phyloP scores from a whole-genome alignment of 2,113 vertebrate species.

The Spea bombifrons region DNA sequence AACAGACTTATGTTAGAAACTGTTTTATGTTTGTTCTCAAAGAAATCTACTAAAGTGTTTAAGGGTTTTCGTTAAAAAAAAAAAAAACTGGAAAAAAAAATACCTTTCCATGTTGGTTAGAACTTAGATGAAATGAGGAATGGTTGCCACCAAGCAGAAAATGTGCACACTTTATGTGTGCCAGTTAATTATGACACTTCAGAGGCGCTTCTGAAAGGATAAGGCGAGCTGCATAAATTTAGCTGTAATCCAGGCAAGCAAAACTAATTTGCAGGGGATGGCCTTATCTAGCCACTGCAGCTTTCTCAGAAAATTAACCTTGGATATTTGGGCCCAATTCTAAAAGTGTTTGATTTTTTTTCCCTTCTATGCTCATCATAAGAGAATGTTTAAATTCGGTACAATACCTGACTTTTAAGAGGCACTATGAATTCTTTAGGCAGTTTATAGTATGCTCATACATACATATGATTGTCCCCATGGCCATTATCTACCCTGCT shows the following conservation, averaged over 20 bases:
- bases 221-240: constrained; percentile 99
- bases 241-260: constrained; percentile 99
- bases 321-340: constrained; percentile 99
- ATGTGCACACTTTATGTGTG: constrained; percentile 98
- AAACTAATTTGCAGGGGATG: constrained; percentile 99
- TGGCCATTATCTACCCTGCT: constrained; percentile 63
- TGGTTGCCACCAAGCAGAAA: constrained; percentile 96
- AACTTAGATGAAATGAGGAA: constrained; percentile 92
- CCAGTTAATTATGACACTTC: constrained; percentile 99
- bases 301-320: constrained; percentile 99
- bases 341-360: constrained; percentile 93
- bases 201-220: constrained; percentile 98
- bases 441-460: constrained; percentile 65
- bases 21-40: constrained; percentile 70
- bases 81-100: constrained; percentile 83
- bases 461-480: constrained; percentile 65
- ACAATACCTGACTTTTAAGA: constrained; percentile 79
- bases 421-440: constrained; percentile 69
- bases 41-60: constrained; percentile 61
- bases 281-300: constrained; percentile 98
- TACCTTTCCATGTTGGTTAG: constrained; percentile 81
- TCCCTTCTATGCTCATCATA: constrained; percentile 70
- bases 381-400: constrained; percentile 76
- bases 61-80: constrained; percentile 70
- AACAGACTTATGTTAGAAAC: constrained; percentile 57